phyloP scores from a whole-genome alignment of 2,113 vertebrate species.

The Oncorhynchus nerka region DNA sequence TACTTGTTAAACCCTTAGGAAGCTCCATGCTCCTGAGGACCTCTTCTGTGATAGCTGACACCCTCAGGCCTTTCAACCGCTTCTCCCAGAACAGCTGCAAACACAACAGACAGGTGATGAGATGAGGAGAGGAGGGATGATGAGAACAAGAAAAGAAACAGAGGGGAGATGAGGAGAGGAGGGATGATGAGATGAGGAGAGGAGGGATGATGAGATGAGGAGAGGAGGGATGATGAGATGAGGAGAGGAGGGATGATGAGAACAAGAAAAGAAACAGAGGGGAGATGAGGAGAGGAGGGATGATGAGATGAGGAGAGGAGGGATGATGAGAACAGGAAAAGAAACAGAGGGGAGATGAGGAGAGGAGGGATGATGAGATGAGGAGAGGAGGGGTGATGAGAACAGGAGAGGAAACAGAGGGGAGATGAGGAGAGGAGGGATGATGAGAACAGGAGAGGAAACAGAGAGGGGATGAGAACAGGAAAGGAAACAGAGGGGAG shows the following conservation, averaged over 20 bases:
- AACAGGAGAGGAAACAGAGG: neutral
- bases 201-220: no score
- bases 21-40: constrained; percentile 86
- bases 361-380: no score
- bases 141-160: neutral
- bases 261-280: no score
- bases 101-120: neutral
- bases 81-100: constrained; percentile 90
- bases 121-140: neutral
- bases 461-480: neutral
- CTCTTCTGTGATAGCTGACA: constrained; percentile 84
- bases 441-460: neutral
- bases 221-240: no score
- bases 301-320: no score
- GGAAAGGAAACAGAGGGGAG: neutral
- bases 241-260: no score
- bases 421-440: neutral
- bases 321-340: neutral
- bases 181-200: no score
- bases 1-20: constrained; percentile 90
- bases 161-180: no score
- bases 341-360: neutral
- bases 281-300: no score
- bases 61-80: constrained; percentile 84
- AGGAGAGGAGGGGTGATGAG: no score